These are phyloP conservation scores for Caenorhabditis doughertyi DNA, from an alignment of 2,888 invertebrate genomes.

Conservation along the genomic window DNA sequence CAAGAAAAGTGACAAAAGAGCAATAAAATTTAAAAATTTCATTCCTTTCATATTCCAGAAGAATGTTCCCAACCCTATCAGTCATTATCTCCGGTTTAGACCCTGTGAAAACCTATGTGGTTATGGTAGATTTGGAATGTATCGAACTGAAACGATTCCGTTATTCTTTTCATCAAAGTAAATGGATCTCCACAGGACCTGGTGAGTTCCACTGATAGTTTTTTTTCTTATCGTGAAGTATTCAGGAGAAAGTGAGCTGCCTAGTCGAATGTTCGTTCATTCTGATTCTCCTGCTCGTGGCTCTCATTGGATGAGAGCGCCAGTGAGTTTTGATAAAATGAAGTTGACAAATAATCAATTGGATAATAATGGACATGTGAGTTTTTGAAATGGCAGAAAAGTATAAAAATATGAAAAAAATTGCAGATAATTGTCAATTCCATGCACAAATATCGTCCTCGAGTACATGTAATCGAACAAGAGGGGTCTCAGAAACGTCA, in stretches of 20 bases:
- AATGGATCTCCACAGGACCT: conserved; percentile 98
- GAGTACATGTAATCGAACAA: conserved; percentile 91
- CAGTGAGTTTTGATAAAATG: conserved; percentile 96
- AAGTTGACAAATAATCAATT: conserved; percentile 98
- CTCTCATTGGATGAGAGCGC: conserved; percentile 94
- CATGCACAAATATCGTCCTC: conserved; percentile 99
- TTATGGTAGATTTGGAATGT: conserved; percentile 80
- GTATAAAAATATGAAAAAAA: neutral
- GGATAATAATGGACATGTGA: conserved; percentile 96
- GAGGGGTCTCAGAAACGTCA: conserved; percentile 42
- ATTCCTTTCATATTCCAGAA: conserved; percentile 86
- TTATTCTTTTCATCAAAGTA: conserved; percentile 98
- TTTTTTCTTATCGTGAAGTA: no score
- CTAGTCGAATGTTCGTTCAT: conserved; percentile 90
- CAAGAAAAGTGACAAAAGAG: no score
- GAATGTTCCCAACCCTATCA: conserved; percentile 98
- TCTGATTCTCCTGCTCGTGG: conserved; percentile 96
- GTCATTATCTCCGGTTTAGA: conserved; percentile 91
- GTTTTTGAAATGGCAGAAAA: no score
- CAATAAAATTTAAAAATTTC: no score
- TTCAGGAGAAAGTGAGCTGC: conserved; percentile 90
- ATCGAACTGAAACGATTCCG: conserved; percentile 96
- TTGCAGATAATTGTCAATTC: conserved; percentile 97
- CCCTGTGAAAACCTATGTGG: conserved; percentile 76
- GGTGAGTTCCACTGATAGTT: conserved; percentile 83